Evolutionary conservation across 2,888 invertebrate species (phyloP).

Genomic region (Diloba caeruleocephala): DNA sequence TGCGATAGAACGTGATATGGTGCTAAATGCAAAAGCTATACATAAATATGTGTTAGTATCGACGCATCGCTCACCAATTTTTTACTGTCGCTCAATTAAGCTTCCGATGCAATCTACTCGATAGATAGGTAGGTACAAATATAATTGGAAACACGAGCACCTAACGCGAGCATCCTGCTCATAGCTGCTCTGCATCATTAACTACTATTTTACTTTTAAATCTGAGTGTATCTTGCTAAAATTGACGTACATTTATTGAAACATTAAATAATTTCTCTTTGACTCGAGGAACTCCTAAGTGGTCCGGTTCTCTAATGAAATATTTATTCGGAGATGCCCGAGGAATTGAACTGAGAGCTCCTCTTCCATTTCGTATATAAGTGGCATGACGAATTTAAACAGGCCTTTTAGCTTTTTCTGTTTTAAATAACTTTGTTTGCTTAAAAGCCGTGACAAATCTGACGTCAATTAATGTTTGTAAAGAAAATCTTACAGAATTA

Average conservation of each 20-base stretch:
- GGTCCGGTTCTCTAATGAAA: conserved; percentile 28
- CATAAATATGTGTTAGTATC: neutral
- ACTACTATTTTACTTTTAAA: too few species aligned
- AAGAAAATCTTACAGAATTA: too few species aligned
- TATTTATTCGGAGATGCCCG: conserved; percentile 32
- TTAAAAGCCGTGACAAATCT: neutral
- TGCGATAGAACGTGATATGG: neutral
- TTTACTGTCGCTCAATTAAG: neutral
- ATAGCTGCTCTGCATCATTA: too few species aligned
- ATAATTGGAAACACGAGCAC: too few species aligned
- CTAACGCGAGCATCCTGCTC: too few species aligned
- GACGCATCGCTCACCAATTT: neutral
- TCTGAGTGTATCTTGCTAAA: too few species aligned
- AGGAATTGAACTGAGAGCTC: conserved; percentile 9
- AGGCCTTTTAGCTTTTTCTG: neutral
- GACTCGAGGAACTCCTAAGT: conserved; percentile 19
- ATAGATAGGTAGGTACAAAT: too few species aligned
- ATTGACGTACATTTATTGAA: conserved; percentile 27
- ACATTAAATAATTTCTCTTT: conserved; percentile 16
- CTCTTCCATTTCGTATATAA: conserved; percentile 7
- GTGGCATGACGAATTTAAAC: conserved; percentile 8
- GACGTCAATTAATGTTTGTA: too few species aligned
- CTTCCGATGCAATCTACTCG: neutral
- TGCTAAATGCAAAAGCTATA: neutral
- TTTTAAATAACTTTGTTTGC: neutral